These are phyloP conservation scores for Sceloporus undulatus DNA, from an alignment of 2,113 vertebrate genomes.

Conservation along the genomic window DNA sequence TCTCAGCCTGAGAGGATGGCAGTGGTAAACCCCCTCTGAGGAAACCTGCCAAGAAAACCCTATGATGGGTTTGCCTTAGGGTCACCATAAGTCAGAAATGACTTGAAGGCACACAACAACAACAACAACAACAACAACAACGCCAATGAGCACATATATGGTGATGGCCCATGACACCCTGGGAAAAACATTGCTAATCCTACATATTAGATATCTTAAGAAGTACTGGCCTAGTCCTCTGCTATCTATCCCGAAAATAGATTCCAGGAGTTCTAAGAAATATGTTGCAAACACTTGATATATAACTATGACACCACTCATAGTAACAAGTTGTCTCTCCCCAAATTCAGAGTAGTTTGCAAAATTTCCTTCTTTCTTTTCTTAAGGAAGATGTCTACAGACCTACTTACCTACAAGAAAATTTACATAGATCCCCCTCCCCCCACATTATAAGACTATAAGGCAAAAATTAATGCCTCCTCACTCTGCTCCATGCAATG, in stretches of 20 bases:
- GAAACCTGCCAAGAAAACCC: no score
- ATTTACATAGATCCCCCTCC: neutral
- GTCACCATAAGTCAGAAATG: no score
- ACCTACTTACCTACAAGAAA: neutral
- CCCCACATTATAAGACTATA: neutral
- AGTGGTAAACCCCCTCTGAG: no score
- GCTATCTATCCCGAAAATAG: neutral
- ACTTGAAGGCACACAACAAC: no score
- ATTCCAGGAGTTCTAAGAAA: neutral
- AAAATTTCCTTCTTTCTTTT: neutral
- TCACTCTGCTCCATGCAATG: neutral
- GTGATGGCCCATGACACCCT: no score
- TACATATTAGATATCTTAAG: no score
- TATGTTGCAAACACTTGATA: neutral
- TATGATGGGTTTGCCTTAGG: no score
- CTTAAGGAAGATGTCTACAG: neutral
- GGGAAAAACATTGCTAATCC: no score
- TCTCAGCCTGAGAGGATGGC: no score
- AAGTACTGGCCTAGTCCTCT: neutral
- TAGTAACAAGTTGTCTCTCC: neutral
- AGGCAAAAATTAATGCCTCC: neutral
- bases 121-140: no score
- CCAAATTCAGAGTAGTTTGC: neutral
- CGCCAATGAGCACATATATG: no score
- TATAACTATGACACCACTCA: neutral